Evolutionary conservation across 2,797 vertebrate genomes (phyloP).

Genomic region (Chelonia mydas): DNA sequence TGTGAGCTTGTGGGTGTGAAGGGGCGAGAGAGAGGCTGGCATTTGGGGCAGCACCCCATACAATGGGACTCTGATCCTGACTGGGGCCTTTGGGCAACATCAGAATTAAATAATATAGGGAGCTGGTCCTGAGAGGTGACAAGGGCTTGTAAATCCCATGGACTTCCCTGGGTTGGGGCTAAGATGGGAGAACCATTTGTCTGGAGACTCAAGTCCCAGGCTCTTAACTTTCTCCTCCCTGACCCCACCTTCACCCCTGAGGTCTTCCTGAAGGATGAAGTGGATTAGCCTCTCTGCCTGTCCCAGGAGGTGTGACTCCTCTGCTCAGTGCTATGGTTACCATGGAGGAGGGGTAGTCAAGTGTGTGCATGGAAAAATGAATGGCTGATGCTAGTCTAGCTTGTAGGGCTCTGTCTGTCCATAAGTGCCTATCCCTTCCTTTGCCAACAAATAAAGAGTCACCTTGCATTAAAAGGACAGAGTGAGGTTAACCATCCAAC

Average conservation of each 20-base stretch:
- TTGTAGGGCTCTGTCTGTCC: not conserved
- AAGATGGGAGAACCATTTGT: not conserved
- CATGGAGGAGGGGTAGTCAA: accelerated
- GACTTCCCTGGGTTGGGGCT: not conserved
- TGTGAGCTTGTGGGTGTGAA: not conserved
- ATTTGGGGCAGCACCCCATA: not conserved
- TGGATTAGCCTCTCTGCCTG: not conserved
- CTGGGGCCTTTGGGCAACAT: accelerated
- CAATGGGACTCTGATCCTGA: not conserved
- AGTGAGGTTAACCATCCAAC: not conserved
- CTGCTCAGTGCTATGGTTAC: not conserved
- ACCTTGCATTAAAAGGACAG: not conserved
- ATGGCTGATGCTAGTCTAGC: accelerated
- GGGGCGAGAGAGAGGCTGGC: not conserved
- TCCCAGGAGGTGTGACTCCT: accelerated
- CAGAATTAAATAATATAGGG: not conserved
- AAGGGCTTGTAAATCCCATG: not conserved
- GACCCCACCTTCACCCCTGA: not conserved
- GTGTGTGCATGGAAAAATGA: accelerated
- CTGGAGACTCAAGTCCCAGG: not conserved
- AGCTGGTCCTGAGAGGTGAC: not conserved
- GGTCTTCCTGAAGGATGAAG: not conserved
- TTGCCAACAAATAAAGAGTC: not conserved
- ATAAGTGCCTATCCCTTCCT: not conserved
- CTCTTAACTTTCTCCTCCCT: not conserved